Conservation (phyloP, 1,140 invertebrate species). For the Cherax destructor region DNA sequence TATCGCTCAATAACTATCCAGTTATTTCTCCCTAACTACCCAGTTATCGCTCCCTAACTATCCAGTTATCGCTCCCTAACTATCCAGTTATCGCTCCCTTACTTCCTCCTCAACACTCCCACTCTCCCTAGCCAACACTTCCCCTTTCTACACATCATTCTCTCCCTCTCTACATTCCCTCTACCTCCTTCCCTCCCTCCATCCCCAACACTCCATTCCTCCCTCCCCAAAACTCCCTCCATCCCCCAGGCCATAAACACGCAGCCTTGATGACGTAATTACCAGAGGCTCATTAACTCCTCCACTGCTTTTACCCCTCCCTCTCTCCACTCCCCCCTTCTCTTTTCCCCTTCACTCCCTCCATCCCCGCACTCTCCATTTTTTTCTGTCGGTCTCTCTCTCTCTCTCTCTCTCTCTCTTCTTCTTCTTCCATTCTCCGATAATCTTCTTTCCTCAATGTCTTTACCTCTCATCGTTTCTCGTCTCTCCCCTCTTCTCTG, state of each 20-base stretch:
- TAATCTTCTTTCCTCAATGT: background rate
- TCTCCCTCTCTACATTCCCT: background rate
- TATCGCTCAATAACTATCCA: too few species aligned
- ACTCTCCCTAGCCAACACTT: too few species aligned
- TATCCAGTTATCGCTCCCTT: too few species aligned
- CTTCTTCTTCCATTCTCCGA: background rate
- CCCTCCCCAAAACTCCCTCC: background rate
- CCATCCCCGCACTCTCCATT: background rate
- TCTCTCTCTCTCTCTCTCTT: background rate
- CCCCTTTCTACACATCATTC: background rate
- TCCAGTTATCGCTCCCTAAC: too few species aligned
- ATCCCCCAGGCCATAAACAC: background rate
- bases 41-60: too few species aligned
- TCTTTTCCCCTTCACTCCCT: background rate
- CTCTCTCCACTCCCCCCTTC: background rate
- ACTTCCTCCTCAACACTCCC: too few species aligned
- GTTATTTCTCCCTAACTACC: too few species aligned
- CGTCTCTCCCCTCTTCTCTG: background rate
- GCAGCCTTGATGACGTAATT: conserved; percentile 6
- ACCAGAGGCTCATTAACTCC: background rate
- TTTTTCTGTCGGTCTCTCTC: background rate
- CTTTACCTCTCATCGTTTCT: background rate
- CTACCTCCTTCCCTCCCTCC: background rate
- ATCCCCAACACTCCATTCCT: background rate
- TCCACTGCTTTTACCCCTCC: background rate